Evolutionary conservation across 1,140 invertebrate genomes (phyloP), one percentile per base, ranked within the genome.

Genomic region (Holcopasites calliopsidis): DNA sequence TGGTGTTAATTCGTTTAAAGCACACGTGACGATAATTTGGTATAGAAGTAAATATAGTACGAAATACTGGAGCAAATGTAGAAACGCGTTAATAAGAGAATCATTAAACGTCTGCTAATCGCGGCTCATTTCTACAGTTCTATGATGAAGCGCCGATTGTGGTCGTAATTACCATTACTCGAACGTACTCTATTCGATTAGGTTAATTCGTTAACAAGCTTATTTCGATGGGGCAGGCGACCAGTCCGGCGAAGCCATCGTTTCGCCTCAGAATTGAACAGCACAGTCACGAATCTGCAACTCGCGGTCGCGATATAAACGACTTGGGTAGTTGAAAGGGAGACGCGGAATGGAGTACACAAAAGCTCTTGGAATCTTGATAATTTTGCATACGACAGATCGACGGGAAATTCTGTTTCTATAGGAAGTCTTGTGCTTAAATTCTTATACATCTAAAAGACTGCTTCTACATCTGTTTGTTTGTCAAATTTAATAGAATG

Each of bases 191-290:
- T 79, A 76, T 61, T 79, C 61, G 76, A 82, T 79, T 65, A 68
- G 44, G 50, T 70, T 83, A 74, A 83, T 78, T 78, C 64, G 70
- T 70, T 82, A 83, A 81, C 76, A 49, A 28, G 80, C 62, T 83
- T 83, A 82, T 78, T 83, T 82, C 75, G 75, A 57, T 42, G 10
- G n/a, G 47, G 47, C 18, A 50, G 47, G n/a, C n/a, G n/a, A n/a
- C n/a, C n/a, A n/a, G n/a, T n/a, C 58, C 21, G 68, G 28, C 64
- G 80, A 82, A 82, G 79, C 79, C 79, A 50, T 65, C 64, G 47
- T 21, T 47, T 1, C 33, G 55, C 60, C 55, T 65, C 55, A 65
- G 58, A 31, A 62, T 69, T 71, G 60, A 80, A 58, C 42, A 31
- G 28, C 42, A 64, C 58, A 52, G 60, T 42, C 57, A 60, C 64